These are phyloP conservation scores for Scaptomyza parva DNA, from an alignment of 2,888 invertebrate genomes.

Conservation along the genomic window DNA sequence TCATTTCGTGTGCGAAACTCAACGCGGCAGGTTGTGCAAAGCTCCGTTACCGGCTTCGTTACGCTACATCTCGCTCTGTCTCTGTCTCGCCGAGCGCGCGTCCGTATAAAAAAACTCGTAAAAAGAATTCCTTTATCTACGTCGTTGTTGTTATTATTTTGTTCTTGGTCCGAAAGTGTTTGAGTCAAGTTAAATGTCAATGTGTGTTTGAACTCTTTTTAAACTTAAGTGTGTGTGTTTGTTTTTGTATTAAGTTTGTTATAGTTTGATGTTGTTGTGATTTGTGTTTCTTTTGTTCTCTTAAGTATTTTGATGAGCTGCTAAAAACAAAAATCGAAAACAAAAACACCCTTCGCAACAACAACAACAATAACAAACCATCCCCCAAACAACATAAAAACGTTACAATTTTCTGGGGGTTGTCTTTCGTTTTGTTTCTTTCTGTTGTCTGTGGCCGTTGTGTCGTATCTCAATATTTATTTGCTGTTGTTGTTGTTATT, in stretches of 20 bases:
- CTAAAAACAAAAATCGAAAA: slow-evolving; percentile 33
- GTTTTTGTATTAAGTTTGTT: slow-evolving; percentile 7
- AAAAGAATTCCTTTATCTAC: slow-evolving; percentile 20
- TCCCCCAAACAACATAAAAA: slow-evolving; percentile 9
- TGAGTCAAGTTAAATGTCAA: slow-evolving; percentile 60
- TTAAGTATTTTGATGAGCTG: slow-evolving; percentile 52
- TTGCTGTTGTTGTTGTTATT: slow-evolving; percentile 25
- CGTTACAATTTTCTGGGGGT: slow-evolving; percentile 35
- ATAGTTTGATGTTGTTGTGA: slow-evolving; percentile 20
- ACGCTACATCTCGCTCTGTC: not conserved
- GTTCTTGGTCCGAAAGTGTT: slow-evolving; percentile 9
- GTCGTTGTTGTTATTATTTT: slow-evolving; percentile 12
- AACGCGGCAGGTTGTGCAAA: slow-evolving; percentile 80
- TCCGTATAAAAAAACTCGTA: slow-evolving; percentile 6
- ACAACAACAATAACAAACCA: slow-evolving; percentile 25
- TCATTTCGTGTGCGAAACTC: slow-evolving; percentile 83
- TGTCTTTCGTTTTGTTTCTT: slow-evolving; percentile 28
- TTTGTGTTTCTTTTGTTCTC: slow-evolving; percentile 20
- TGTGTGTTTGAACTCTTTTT: slow-evolving; percentile 59
- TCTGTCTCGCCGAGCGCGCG: not conserved
- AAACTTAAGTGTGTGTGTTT: slow-evolving; percentile 24
- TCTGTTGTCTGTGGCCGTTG: slow-evolving; percentile 54
- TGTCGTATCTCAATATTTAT: not conserved
- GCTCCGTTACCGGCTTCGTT: slow-evolving; percentile 37
- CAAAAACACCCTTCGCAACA: slow-evolving; percentile 40